Base-by-base conservation (phyloP, 2,888 invertebrate genomes). In the Ischnus inquisitorius region DNA sequence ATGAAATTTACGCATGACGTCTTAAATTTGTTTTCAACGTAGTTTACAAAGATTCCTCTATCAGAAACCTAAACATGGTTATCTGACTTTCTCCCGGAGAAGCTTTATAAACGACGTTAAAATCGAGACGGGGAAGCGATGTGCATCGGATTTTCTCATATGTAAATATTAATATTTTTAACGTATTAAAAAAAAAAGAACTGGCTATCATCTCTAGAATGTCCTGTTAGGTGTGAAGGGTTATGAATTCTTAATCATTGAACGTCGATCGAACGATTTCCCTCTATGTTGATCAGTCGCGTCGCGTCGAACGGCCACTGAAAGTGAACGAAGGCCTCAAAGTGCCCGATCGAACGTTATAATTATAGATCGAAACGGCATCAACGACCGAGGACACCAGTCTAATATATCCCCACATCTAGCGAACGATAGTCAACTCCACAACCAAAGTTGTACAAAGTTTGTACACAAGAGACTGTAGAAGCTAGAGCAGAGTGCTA, bases 401-500 rank as follows among this genome's bases (percentile, higher is more conserved):
- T 51, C 69, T 41, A 22, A 54, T 54, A 22, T 54, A 54, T 54
- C 19, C 22, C 22, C 22, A 6, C 54, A 54, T 10, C 54, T 8
- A 54, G 54, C 54, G 22, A 22, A 22, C 54, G 54, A 54, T 54
- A 54, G 54, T 22, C 54, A 19, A 22, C 54, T 22, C 54, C 22
- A 10, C 54, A 54, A 57, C 43, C 81, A 81, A 51, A 71, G 34
- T 71, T 65, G n/a, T 64, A 57, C 54, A 14, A 77, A 43, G 67
- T 65, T 77, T 64, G 82, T 54, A 57, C 65, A 54, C 25, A 34
- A 57, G 69, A 54, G 54, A 19, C 19, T 19, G 54, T 85, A 83
- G 86, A 87, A 85, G 85, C 82, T 82, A 86, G 76, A 87, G 86
- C 82, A 82, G 74, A 84, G 83, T 83, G 82, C 82, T 86, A 79